These are phyloP conservation scores for Drosophila kohkoa DNA, from an alignment of 1,140 invertebrate genomes.

Conservation along the genomic window DNA sequence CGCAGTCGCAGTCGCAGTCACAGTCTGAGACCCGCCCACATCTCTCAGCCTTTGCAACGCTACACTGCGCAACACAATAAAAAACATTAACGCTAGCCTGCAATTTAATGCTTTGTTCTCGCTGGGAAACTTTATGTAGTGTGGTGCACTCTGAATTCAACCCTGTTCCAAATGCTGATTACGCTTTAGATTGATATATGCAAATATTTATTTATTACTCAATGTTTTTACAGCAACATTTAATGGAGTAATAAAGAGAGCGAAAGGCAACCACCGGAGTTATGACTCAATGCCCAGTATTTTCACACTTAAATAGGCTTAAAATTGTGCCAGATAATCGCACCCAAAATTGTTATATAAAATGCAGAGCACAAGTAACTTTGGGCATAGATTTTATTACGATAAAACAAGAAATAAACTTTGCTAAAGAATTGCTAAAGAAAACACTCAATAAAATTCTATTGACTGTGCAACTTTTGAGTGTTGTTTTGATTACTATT, in stretches of 20 bases:
- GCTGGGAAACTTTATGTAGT: conserved; percentile 10
- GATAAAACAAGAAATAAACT: background rate
- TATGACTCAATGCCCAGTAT: background rate
- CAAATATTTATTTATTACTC: conserved; percentile 2
- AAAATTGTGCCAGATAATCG: too few relatives aligned
- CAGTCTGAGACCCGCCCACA: conserved; percentile 34
- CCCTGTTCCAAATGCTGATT: background rate
- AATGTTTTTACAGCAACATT: background rate
- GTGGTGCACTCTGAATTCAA: background rate
- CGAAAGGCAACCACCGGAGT: background rate
- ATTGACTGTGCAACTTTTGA: background rate
- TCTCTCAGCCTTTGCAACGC: conserved; percentile 39
- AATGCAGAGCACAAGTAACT: background rate
- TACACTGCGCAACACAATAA: conserved; percentile 37
- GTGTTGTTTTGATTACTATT: background rate
- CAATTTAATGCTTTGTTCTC: conserved; percentile 49
- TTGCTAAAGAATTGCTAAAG: background rate
- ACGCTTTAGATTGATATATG: conserved; percentile 2
- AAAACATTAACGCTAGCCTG: conserved; percentile 12
- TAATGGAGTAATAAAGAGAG: background rate
- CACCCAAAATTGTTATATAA: too few relatives aligned
- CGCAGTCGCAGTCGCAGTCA: background rate
- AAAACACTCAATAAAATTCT: background rate
- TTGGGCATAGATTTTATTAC: background rate
- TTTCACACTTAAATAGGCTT: too few relatives aligned